Conservation (phyloP, 1,140 invertebrate species). For the Artemia franciscana region DNA sequence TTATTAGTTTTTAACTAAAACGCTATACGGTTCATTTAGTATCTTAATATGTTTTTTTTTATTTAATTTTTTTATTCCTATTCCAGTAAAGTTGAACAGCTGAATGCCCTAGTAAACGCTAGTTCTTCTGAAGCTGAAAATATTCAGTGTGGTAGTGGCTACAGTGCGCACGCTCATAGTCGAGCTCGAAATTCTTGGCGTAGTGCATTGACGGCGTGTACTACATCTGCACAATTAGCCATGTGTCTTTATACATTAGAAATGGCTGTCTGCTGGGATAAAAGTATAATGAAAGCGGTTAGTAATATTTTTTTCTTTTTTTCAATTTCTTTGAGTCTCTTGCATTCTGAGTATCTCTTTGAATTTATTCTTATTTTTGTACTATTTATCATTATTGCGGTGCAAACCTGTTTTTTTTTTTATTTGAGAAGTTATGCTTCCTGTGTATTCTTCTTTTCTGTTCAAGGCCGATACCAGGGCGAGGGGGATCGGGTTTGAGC, state of each 20-base stretch:
- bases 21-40: no score
- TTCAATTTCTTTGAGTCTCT: neutral
- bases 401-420: conserved; percentile 7
- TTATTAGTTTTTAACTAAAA: no score
- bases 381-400: conserved; percentile 9
- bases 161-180: conserved; percentile 7
- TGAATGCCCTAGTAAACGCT: neutral
- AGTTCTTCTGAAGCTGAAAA: neutral
- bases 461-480: no score
- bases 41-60: no score
- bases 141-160: neutral
- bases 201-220: conserved; percentile 51
- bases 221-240: conserved; percentile 65
- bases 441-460: neutral
- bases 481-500: no score
- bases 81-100: neutral
- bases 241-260: conserved; percentile 75
- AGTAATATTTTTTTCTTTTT: no score
- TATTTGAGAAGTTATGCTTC: neutral
- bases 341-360: neutral
- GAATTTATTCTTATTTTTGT: neutral
- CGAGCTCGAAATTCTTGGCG: conserved; percentile 56
- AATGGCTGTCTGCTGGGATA: conserved; percentile 85
- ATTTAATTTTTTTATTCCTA: neutral
- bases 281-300: conserved; percentile 96